These are phyloP conservation scores for Siderastrea radians DNA, from an alignment of 92 coral and sea anemone species.

Conservation along the genomic window DNA sequence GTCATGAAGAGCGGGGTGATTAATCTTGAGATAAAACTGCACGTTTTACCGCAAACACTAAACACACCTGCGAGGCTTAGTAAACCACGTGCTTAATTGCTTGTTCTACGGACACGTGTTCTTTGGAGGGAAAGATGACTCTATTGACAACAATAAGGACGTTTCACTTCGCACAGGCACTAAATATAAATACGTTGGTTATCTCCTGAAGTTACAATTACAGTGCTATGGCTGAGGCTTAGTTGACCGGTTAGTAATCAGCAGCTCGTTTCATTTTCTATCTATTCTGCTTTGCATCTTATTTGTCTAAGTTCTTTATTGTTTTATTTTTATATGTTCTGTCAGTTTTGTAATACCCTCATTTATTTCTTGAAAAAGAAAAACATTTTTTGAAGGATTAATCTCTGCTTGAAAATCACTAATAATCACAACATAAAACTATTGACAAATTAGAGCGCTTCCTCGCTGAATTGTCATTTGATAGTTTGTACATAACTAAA, in stretches of 20 bases:
- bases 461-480: too few species aligned
- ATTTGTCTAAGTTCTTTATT: background rate
- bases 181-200: background rate
- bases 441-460: too few species aligned
- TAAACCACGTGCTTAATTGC: constrained; percentile 38
- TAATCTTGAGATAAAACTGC: constrained; percentile 1
- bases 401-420: too few species aligned
- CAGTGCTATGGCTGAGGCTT: background rate
- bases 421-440: too few species aligned
- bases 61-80: constrained; percentile 40
- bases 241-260: constrained; percentile 9
- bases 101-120: constrained; percentile 34
- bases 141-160: too few species aligned
- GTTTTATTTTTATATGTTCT: background rate
- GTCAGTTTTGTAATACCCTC: background rate
- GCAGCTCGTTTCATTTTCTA: background rate
- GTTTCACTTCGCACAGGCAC: background rate
- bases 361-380: too few species aligned
- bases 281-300: background rate
- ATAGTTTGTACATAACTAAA: too few species aligned
- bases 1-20: background rate
- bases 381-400: too few species aligned
- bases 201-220: background rate
- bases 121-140: background rate
- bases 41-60: constrained; percentile 6